Conservation (phyloP, 1,140 invertebrate genomes). For the Pomacea maculata region DNA sequence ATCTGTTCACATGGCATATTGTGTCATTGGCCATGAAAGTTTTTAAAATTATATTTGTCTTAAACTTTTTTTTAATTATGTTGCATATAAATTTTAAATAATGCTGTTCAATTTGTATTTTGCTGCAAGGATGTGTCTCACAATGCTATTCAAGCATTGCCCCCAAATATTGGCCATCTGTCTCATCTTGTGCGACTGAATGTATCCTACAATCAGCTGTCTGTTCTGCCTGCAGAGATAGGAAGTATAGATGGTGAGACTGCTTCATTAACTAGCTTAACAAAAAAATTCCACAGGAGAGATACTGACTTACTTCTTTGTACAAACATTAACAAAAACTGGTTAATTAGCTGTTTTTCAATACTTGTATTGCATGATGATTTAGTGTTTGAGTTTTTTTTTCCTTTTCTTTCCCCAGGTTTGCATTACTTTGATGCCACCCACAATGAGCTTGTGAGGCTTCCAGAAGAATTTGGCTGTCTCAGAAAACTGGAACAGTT, state of each 20-base stretch:
- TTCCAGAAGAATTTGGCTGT: conserved; percentile 81
- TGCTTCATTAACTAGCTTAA: not conserved
- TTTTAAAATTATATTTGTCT: not conserved
- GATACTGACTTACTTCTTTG: no score
- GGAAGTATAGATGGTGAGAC: conserved; percentile 69
- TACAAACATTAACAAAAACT: no score
- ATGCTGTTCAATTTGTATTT: not conserved
- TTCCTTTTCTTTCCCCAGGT: conserved; percentile 58
- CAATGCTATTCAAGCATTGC: conserved; percentile 70
- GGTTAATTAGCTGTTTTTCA: no score
- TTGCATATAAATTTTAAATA: not conserved
- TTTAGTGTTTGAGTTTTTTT: no score
- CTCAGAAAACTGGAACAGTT: conserved; percentile 82
- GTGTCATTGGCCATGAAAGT: not conserved
- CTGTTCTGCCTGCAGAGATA: conserved; percentile 71
- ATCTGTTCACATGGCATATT: not conserved
- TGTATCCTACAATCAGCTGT: conserved; percentile 71
- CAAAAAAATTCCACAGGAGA: not conserved
- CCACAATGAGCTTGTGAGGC: conserved; percentile 76
- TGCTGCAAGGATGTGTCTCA: conserved; percentile 71
- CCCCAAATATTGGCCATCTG: conserved; percentile 71
- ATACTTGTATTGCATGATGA: no score
- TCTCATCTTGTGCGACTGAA: conserved; percentile 70
- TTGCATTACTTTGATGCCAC: conserved; percentile 79
- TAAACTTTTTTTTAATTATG: not conserved